phyloP scores from a whole-genome alignment of 2,888 invertebrate genomes.

The Erebia ligea region DNA sequence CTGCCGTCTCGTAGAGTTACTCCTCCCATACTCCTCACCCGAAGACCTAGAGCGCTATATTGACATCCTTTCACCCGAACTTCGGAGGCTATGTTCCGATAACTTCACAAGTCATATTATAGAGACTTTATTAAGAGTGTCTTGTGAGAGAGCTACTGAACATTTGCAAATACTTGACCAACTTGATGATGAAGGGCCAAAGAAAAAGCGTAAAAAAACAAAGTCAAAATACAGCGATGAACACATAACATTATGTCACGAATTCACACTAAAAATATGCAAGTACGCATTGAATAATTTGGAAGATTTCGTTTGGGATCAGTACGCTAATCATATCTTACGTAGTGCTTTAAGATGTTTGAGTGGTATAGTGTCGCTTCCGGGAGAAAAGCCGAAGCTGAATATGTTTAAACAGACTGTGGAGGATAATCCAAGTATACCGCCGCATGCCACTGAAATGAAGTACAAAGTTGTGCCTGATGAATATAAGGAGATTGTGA shows the following conservation, averaged over 20 bases:
- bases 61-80: conserved; percentile 84
- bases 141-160: conserved; percentile 79
- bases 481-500: conserved; percentile 84
- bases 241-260: conserved; percentile 82
- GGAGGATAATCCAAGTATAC: conserved; percentile 60
- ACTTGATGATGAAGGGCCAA: conserved; percentile 56
- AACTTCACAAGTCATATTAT: conserved; percentile 91
- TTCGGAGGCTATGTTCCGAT: conserved; percentile 89
- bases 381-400: conserved; percentile 73
- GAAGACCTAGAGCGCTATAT: conserved; percentile 85
- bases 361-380: conserved; percentile 84
- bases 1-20: conserved; percentile 89
- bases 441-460: conserved; percentile 66
- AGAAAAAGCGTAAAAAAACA: conserved; percentile 58
- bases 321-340: conserved; percentile 89
- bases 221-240: conserved; percentile 62
- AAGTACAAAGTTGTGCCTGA: conserved; percentile 79
- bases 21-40: conserved; percentile 87
- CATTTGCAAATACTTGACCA: conserved; percentile 51
- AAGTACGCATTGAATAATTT: conserved; percentile 92
- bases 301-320: conserved; percentile 92
- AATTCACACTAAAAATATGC: conserved; percentile 87
- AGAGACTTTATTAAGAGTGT: conserved; percentile 85
- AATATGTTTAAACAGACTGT: conserved; percentile 63
- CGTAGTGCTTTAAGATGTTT: conserved; percentile 88